Conservation (phyloP, 2,888 invertebrate species). For the Sphinx pinastri region DNA sequence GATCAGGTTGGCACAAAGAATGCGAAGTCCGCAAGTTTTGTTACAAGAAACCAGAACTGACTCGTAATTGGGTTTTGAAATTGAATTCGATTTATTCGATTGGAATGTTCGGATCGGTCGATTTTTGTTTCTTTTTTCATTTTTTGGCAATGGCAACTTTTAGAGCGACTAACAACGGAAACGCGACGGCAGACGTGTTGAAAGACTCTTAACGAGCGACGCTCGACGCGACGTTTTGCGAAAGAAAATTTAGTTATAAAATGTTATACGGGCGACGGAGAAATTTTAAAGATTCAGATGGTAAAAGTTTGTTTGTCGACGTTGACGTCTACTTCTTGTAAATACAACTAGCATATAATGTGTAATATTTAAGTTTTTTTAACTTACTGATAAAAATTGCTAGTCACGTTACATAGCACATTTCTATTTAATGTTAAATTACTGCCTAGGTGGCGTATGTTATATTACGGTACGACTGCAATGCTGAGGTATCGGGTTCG, state of each 20-base stretch:
- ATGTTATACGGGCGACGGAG: slow-evolving; percentile 35
- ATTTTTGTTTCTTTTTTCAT: slow-evolving; percentile 26
- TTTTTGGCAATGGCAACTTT: slow-evolving; percentile 24
- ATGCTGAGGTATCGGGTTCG: too few relatives aligned
- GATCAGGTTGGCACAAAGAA: slow-evolving; percentile 57
- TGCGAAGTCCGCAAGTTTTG: slow-evolving; percentile 41
- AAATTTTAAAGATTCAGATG: slow-evolving; percentile 38
- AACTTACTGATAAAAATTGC: background rate
- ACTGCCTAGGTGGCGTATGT: too few relatives aligned
- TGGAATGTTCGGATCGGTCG: slow-evolving; percentile 27
- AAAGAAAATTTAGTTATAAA: slow-evolving; percentile 13
- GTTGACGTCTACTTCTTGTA: background rate
- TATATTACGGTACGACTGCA: too few relatives aligned
- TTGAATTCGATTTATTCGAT: slow-evolving; percentile 30
- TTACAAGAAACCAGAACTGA: slow-evolving; percentile 40
- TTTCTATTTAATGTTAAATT: too few relatives aligned
- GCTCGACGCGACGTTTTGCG: slow-evolving; percentile 38
- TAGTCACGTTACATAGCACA: too few relatives aligned
- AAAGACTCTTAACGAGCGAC: slow-evolving; percentile 22
- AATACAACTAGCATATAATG: background rate
- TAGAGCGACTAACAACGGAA: slow-evolving; percentile 23
- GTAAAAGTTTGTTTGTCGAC: background rate
- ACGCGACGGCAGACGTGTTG: slow-evolving; percentile 21
- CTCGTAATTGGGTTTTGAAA: slow-evolving; percentile 35
- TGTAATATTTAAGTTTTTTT: background rate